Conservation (phyloP, 37 sponge, comb jelly and placozoan genomes). For the Diacarnus erythraeanus region DNA sequence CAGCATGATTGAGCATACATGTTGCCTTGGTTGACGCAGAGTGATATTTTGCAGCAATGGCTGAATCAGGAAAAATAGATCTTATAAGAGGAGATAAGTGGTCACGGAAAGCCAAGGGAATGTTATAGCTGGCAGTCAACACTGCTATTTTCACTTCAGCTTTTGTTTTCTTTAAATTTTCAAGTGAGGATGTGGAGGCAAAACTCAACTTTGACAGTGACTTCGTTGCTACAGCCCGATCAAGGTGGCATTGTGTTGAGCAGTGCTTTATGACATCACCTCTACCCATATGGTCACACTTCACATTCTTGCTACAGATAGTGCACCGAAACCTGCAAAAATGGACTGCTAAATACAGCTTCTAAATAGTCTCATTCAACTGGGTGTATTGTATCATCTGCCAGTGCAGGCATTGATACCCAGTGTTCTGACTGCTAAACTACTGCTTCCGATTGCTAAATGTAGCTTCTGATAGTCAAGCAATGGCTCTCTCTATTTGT, state of each 20-base stretch:
- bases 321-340: slow-evolving; percentile 40
- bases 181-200: not conserved
- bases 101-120: slow-evolving; percentile 55
- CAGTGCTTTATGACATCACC: too few relatives aligned
- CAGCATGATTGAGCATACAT: slow-evolving; percentile 44
- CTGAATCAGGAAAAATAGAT: slow-evolving; percentile 32
- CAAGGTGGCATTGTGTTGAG: too few relatives aligned
- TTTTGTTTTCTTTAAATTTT: slow-evolving; percentile 30
- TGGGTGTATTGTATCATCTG: too few relatives aligned
- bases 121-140: slow-evolving; percentile 35
- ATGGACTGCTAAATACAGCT: too few relatives aligned
- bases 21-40: slow-evolving; percentile 54
- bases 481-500: too few relatives aligned
- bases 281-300: slow-evolving; percentile 48
- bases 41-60: slow-evolving; percentile 41
- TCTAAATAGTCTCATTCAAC: too few relatives aligned
- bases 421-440: too few relatives aligned
- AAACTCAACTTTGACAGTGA: slow-evolving; percentile 18
- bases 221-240: slow-evolving; percentile 6
- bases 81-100: slow-evolving; percentile 25
- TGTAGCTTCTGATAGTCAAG: not conserved
- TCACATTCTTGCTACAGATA: slow-evolving; percentile 20
- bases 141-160: slow-evolving; percentile 53
- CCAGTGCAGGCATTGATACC: too few relatives aligned
- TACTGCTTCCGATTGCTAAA: too few relatives aligned